These are phyloP conservation scores for Motacilla tschutschensis DNA, from an alignment of 2,113 vertebrate genomes.

Conservation along the genomic window DNA sequence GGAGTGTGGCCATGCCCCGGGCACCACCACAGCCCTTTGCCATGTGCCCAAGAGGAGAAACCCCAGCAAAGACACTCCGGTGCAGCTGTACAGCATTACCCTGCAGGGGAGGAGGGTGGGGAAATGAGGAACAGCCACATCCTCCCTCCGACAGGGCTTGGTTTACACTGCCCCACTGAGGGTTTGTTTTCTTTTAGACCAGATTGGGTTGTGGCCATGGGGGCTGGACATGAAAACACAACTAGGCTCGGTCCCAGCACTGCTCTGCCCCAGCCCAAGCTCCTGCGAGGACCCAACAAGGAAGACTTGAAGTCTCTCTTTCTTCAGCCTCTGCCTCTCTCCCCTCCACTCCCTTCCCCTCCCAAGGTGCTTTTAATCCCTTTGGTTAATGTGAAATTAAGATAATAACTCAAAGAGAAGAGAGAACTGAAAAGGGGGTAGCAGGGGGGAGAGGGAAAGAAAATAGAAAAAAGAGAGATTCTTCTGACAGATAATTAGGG, in stretches of 20 bases:
- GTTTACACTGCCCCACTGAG: not conserved
- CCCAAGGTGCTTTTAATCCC: slow-evolving; percentile 75
- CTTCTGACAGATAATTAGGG: slow-evolving; percentile 89
- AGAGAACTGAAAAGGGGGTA: slow-evolving; percentile 41
- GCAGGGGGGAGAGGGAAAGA: slow-evolving; percentile 33
- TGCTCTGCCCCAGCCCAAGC: not conserved
- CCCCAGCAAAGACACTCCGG: not conserved
- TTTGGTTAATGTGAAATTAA: slow-evolving; percentile 81
- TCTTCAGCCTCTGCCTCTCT: not conserved
- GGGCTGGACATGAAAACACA: not conserved
- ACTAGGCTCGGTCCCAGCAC: fast-evolving
- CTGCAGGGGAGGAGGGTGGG: slow-evolving; percentile 21
- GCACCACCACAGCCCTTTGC: not conserved
- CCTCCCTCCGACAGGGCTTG: not conserved
- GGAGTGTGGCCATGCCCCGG: fast-evolving
- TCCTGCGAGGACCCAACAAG: not conserved
- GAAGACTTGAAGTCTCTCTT: not conserved
- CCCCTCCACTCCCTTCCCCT: not conserved
- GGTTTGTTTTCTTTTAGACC: not conserved
- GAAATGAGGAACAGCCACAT: slow-evolving; percentile 37
- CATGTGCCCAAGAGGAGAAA: not conserved
- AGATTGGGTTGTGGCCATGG: fast-evolving
- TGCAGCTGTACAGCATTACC: slow-evolving; percentile 30
- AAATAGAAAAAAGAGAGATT: slow-evolving; percentile 58
- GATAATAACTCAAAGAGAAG: slow-evolving; percentile 76